Conservation (phyloP, 2,113 vertebrate species). For the Mastomys natalensis region DNA sequence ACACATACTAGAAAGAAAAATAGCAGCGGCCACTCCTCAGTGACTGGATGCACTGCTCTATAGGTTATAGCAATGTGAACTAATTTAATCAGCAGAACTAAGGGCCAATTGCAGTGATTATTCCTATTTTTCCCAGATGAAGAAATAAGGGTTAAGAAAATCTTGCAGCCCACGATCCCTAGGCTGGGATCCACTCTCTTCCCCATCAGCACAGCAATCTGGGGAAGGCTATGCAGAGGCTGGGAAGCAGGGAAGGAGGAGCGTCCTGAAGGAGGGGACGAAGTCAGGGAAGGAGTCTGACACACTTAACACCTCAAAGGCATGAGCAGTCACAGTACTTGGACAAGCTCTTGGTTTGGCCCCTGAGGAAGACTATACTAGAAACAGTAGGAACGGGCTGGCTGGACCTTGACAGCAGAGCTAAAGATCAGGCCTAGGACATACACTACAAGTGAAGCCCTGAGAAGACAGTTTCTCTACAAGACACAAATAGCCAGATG, state of each 20-base stretch:
- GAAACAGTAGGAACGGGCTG: not conserved
- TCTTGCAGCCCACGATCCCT: not conserved
- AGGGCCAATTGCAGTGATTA: not conserved
- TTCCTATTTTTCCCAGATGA: slow-evolving; percentile 26
- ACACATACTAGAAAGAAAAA: not conserved
- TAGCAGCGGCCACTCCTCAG: not conserved
- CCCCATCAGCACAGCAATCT: not conserved
- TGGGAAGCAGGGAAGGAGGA: not conserved
- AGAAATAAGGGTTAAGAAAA: not conserved
- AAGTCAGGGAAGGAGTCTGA: too few species aligned
- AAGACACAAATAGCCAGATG: not conserved
- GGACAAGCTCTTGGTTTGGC: not conserved
- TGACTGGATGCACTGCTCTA: not conserved
- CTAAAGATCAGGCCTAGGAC: not conserved
- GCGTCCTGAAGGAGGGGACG: not conserved
- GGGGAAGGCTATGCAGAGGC: not conserved
- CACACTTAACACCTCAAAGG: not conserved
- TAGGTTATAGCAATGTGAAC: not conserved
- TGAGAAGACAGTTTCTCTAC: not conserved
- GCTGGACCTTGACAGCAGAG: not conserved
- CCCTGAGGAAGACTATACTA: not conserved
- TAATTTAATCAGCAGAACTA: not conserved
- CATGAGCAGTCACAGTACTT: not conserved
- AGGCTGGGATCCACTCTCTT: not conserved
- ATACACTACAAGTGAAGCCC: not conserved